A percentile compares a stretch with the other conserved stretches of the same genome.
Evolutionary conservation across 92 coral and sea anemone genomes (phyloP).

Genomic region (Scolanthus callimorphus): DNA sequence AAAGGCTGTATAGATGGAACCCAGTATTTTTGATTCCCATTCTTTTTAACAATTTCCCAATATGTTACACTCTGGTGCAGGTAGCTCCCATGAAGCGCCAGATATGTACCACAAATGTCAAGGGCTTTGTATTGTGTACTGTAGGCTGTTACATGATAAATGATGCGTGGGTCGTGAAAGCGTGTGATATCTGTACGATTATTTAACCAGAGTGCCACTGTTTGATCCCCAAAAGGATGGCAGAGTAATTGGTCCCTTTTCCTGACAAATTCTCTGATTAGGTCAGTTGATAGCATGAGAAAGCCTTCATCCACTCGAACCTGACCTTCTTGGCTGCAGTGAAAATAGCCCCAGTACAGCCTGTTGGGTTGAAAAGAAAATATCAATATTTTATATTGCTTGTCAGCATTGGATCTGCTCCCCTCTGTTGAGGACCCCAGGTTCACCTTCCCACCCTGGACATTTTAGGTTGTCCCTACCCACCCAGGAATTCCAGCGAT

Average conservation of each 20-base stretch:
- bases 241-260: conserved; percentile 65
- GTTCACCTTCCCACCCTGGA: too few species aligned
- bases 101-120: conserved; percentile 64
- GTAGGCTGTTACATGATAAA: conserved; percentile 71
- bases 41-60: conserved; percentile 65
- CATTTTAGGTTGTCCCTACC: too few species aligned
- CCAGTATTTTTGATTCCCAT: conserved; percentile 46
- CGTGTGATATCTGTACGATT: conserved; percentile 69
- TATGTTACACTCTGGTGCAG: conserved; percentile 69
- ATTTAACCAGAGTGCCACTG: conserved; percentile 91
- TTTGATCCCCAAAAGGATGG: conserved; percentile 95
- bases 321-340: conserved; percentile 81
- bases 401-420: too few species aligned
- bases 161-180: conserved; percentile 85
- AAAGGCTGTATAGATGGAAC: conserved; percentile 79
- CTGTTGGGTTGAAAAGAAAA: conserved; percentile 31
- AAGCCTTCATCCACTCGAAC: conserved; percentile 95
- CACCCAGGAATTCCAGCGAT: too few species aligned
- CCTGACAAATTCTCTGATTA: conserved; percentile 64
- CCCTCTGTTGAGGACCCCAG: too few species aligned
- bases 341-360: conserved; percentile 93
- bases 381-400: too few species aligned
- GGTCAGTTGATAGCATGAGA: conserved; percentile 64
- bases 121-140: conserved; percentile 45
- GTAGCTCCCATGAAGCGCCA: conserved; percentile 88